A percentile compares a stretch with the other conserved stretches of the same genome.
Evolutionary conservation across 2,797 vertebrate genomes (phyloP).

Genomic region (Okamejei kenojei): DNA sequence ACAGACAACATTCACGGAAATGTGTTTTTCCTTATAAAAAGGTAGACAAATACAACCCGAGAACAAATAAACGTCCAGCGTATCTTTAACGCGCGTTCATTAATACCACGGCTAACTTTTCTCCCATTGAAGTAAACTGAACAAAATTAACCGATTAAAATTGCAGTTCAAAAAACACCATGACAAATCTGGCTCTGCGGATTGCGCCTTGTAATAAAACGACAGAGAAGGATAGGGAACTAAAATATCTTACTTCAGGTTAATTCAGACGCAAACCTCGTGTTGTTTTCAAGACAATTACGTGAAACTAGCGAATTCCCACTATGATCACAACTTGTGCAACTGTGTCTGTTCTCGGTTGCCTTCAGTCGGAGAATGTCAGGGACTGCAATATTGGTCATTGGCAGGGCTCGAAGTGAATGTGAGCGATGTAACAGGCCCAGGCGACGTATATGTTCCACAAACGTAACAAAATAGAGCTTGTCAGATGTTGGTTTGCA

Average conservation of each 20-base stretch:
- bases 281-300: not conserved
- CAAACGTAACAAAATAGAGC: slow-evolving; percentile 28
- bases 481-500: slow-evolving; percentile 22
- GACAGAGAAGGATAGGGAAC: not conserved
- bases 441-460: not conserved
- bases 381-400: not conserved
- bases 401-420: not conserved
- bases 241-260: not conserved
- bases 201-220: not conserved
- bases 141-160: not conserved
- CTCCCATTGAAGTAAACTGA: too few relatives aligned
- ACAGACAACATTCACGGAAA: not conserved
- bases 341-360: not conserved
- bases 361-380: not conserved
- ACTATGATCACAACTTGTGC: not conserved
- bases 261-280: not conserved
- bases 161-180: not conserved
- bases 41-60: not conserved
- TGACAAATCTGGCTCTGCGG: not conserved
- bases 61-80: not conserved
- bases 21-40: not conserved
- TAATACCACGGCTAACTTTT: not conserved
- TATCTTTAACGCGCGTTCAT: not conserved
- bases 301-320: not conserved
- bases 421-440: not conserved